A percentile compares a stretch with the other conserved stretches of the same genome.
phyloP scores from a whole-genome alignment of 37 sponge, comb jelly and placozoan species.

The Halichondria panicea region DNA sequence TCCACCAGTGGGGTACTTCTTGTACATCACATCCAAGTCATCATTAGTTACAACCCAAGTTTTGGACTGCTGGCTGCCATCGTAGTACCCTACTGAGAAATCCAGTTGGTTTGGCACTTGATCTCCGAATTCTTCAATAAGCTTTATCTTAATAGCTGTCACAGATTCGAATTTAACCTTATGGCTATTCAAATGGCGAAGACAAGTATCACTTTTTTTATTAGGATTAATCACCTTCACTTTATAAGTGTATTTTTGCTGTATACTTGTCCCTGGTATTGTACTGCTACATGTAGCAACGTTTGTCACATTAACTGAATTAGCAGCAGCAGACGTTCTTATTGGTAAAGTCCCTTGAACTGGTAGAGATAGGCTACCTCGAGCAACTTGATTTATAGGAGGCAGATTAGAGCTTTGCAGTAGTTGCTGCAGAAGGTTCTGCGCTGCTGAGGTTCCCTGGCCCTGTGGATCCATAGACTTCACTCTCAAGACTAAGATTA shows the following conservation, averaged over 20 bases:
- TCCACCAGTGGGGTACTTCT: constrained; percentile 20
- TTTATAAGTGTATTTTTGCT: constrained; percentile 22
- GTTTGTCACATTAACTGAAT: no score
- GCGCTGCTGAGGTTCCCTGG: no score
- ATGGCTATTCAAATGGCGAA: constrained; percentile 16
- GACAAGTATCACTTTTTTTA: constrained; percentile 24
- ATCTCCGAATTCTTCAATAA: constrained; percentile 38
- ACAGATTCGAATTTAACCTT: constrained; percentile 13
- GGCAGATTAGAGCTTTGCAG: no score
- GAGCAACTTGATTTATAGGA: no score
- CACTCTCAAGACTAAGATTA: no score
- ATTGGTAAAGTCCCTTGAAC: no score
- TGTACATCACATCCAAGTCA: constrained; percentile 35
- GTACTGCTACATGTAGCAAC: no score
- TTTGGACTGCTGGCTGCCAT: constrained; percentile 32
- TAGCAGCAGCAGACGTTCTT: no score
- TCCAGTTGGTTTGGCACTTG: constrained; percentile 17
- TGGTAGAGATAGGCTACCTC: no score
- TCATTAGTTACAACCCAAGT: constrained; percentile 23
- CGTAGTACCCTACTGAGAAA: constrained; percentile 45
- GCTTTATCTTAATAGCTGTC: constrained; percentile 11
- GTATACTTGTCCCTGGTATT: no score
- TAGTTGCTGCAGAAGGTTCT: no score
- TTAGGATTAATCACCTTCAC: constrained; percentile 46
- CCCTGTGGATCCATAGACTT: no score